Percentiles rank a stretch among this genome's conserved stretches.
These are phyloP conservation scores for Crypturellus undulatus DNA, from an alignment of 2,113 vertebrate species.

Conservation along the genomic window DNA sequence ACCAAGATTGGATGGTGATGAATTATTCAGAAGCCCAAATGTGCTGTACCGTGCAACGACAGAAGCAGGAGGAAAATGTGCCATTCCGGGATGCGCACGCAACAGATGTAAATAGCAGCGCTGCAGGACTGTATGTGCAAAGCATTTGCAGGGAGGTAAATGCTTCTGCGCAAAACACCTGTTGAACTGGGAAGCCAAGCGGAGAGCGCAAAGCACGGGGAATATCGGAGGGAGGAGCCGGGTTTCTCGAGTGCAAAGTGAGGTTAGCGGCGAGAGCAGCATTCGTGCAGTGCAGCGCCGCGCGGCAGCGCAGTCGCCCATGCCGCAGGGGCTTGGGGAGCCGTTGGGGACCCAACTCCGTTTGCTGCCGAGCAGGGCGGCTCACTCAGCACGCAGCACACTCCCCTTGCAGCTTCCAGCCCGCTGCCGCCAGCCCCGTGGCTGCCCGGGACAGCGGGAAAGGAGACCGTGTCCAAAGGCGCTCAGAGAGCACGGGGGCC, in stretches of 20 bases:
- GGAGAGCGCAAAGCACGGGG: background rate
- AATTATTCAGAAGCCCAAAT: constrained; percentile 8
- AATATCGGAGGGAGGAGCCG: background rate
- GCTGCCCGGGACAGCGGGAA: no score
- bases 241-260: background rate
- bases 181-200: background rate
- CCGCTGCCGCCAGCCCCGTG: no score
- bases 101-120: background rate
- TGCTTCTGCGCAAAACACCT: background rate
- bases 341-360: no score
- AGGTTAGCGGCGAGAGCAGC: no score
- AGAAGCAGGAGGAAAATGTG: background rate
- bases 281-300: no score
- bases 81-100: background rate
- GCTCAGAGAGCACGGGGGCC: no score
- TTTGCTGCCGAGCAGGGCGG: no score
- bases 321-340: no score
- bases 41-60: background rate
- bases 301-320: no score
- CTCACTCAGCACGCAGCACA: no score
- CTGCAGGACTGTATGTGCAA: background rate
- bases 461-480: no score
- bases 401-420: no score
- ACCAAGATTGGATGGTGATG: background rate
- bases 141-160: background rate